A percentile compares a stretch with the other conserved stretches of the same genome.
These are phyloP conservation scores for Tetramorium bicarinatum DNA, from an alignment of 2,888 invertebrate species.

Conservation along the genomic window DNA sequence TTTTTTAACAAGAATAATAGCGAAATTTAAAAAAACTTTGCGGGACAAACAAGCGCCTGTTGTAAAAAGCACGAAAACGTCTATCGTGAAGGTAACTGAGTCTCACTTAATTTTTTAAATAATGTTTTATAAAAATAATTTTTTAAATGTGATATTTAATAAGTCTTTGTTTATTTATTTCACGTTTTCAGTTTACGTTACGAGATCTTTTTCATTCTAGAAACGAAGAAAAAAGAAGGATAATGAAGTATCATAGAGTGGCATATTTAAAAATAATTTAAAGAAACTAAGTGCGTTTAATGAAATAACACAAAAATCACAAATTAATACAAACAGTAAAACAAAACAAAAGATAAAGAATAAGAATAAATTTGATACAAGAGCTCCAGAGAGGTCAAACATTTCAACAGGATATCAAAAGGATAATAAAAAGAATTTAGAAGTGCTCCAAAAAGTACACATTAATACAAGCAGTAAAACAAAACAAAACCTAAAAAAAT, in stretches of 20 bases:
- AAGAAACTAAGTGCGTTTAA: conserved; percentile 31
- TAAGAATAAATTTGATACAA: no score
- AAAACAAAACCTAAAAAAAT: no score
- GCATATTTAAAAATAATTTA: conserved; percentile 24
- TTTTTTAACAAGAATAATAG: conserved; percentile 29
- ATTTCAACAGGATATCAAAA: no score
- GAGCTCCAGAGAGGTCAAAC: no score
- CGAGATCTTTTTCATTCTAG: background rate
- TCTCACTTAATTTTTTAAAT: background rate
- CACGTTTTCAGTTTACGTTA: background rate
- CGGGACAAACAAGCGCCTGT: background rate
- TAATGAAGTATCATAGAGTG: conserved; percentile 19
- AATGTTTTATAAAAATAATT: background rate
- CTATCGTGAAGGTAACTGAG: conserved; percentile 7
- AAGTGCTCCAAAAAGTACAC: no score
- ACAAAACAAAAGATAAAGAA: no score
- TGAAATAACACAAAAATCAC: conserved; percentile 27
- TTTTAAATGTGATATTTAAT: background rate
- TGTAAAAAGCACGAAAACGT: background rate
- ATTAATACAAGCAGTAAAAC: no score
- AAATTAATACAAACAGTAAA: background rate
- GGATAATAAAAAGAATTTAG: no score
- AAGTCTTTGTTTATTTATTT: background rate
- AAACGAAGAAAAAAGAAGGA: conserved; percentile 38
- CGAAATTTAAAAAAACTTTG: background rate